Conservation (phyloP, 1,140 invertebrate genomes). For the Drosophila oshimai region DNA sequence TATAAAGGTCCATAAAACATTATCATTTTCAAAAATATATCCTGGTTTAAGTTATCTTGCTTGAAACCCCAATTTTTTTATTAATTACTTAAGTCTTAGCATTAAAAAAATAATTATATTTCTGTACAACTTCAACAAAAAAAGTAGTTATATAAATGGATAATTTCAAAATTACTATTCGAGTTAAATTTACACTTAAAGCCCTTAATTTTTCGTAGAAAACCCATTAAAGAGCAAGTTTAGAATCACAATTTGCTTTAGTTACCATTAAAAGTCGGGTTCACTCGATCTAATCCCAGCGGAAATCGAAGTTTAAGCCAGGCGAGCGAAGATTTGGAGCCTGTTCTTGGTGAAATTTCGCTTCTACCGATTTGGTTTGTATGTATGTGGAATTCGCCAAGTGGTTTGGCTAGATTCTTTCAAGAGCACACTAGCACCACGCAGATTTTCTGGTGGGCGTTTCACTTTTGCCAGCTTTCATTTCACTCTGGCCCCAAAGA, state of each 20-base stretch:
- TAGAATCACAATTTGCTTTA: constrained; percentile 46
- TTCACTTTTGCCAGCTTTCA: constrained; percentile 78
- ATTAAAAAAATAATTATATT: no score
- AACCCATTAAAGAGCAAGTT: background rate
- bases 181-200: no score
- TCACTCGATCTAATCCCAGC: constrained; percentile 23
- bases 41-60: no score
- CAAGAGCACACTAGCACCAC: constrained; percentile 40
- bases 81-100: no score
- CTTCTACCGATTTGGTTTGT: constrained; percentile 45
- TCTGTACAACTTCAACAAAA: no score
- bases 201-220: no score
- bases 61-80: no score
- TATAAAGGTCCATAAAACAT: no score
- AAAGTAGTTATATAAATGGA: no score
- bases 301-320: constrained; percentile 34
- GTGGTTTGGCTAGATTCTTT: constrained; percentile 80
- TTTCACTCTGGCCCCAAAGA: constrained; percentile 53
- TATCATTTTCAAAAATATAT: no score
- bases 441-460: constrained; percentile 71
- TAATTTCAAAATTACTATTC: no score
- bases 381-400: constrained; percentile 73
- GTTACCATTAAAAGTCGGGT: constrained; percentile 61
- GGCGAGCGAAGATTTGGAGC: constrained; percentile 45
- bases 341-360: constrained; percentile 77